Evolutionary conservation across 2,113 vertebrate genomes (phyloP).

Genomic region (Neolamprologus modestus): DNA sequence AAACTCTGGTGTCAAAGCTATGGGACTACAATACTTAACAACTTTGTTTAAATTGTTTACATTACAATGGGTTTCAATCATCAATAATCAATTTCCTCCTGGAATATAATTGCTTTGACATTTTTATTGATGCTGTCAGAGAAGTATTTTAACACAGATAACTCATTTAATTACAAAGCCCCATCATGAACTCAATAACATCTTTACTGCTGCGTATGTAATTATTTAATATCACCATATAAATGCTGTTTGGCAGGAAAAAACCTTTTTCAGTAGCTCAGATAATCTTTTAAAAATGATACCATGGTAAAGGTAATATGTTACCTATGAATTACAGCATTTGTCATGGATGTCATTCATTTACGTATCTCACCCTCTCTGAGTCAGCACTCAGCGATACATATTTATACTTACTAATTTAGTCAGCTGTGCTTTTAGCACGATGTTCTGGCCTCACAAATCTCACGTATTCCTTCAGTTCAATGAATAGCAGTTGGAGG

Average conservation of each 20-base stretch:
- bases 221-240: neutral
- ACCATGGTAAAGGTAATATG: neutral
- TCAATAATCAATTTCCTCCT: neutral
- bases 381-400: neutral
- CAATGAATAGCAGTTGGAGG: neutral
- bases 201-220: neutral
- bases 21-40: neutral
- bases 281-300: neutral
- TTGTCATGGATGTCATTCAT: neutral
- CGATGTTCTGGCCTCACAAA: neutral
- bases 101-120: neutral
- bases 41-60: neutral
- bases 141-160: neutral
- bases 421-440: neutral
- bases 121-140: neutral
- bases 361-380: neutral
- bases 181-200: conserved; percentile 1
- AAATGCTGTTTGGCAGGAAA: neutral
- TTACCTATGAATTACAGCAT: neutral
- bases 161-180: neutral
- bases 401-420: neutral
- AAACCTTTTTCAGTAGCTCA: neutral
- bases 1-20: neutral
- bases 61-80: neutral
- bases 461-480: neutral